Evolutionary conservation across 2,888 invertebrate species (phyloP).

Genomic region (Volucella zonaria): DNA sequence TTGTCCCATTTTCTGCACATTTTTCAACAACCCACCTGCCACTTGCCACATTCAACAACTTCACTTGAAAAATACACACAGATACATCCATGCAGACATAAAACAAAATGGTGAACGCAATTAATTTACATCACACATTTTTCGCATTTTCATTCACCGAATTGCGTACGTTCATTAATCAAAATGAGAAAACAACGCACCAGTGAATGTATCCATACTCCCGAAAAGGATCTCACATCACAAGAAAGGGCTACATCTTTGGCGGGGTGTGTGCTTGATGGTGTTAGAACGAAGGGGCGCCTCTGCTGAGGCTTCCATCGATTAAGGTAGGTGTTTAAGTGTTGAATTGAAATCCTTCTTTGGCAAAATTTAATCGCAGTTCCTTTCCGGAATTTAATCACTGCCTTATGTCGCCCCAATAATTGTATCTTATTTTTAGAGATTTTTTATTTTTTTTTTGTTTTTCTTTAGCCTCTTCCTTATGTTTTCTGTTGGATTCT

Average conservation of each 20-base stretch:
- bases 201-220: constrained; percentile 7
- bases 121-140: constrained; percentile 71
- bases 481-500: background rate
- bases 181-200: constrained; percentile 47
- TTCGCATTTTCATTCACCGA: constrained; percentile 63
- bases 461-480: background rate
- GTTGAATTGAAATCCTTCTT: constrained; percentile 45
- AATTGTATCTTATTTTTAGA: constrained; percentile 54
- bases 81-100: too few species aligned
- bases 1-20: background rate
- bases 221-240: background rate
- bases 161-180: constrained; percentile 67
- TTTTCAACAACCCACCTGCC: background rate
- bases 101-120: constrained; percentile 45
- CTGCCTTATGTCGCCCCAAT: constrained; percentile 58
- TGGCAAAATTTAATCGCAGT: constrained; percentile 59
- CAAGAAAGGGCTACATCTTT: constrained; percentile 30
- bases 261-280: too few species aligned
- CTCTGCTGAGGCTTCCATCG: background rate
- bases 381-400: constrained; percentile 69
- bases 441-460: background rate
- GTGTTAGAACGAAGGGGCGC: background rate
- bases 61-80: too few species aligned
- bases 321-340: constrained; percentile 42
- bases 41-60: constrained; percentile 1